Conservation (phyloP, 2,888 invertebrate genomes). For the Palloptera scutellata region DNA sequence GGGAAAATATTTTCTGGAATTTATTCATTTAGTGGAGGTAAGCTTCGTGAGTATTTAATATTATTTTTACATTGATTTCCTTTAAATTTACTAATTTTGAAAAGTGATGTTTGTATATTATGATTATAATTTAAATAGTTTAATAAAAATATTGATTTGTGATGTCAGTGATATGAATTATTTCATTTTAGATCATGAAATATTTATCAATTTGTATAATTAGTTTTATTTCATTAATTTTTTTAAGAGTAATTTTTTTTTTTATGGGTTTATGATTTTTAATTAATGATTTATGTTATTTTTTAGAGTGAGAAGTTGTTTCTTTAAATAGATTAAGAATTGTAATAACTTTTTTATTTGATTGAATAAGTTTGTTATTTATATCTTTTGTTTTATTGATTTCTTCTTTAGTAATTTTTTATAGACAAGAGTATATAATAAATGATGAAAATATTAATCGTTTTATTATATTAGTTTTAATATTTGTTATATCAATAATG, state of each 20-base stretch:
- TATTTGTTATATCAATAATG: slow-evolving; percentile 75
- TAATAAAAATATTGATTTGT: slow-evolving; percentile 76
- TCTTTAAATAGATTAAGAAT: slow-evolving; percentile 66
- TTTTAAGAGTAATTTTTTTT: slow-evolving; percentile 62
- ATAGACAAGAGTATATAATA: slow-evolving; percentile 72
- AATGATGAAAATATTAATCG: slow-evolving; percentile 69
- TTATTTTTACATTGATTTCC: slow-evolving; percentile 72
- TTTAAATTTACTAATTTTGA: slow-evolving; percentile 71
- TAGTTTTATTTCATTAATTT: slow-evolving; percentile 66
- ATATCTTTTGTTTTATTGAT: slow-evolving; percentile 72
- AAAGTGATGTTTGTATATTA: slow-evolving; percentile 66
- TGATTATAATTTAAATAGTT: slow-evolving; percentile 72
- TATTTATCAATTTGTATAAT: slow-evolving; percentile 67
- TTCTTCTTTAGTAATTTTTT: slow-evolving; percentile 73
- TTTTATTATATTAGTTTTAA: slow-evolving; percentile 72
- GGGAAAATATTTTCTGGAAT: slow-evolving; percentile 67
- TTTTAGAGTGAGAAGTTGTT: slow-evolving; percentile 69
- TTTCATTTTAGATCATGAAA: slow-evolving; percentile 67
- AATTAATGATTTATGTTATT: slow-evolving; percentile 64
- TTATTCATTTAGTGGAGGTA: slow-evolving; percentile 66
- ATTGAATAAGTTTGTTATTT: slow-evolving; percentile 74
- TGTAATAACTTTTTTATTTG: slow-evolving; percentile 69
- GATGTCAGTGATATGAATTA: slow-evolving; percentile 68
- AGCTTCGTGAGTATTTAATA: slow-evolving; percentile 69
- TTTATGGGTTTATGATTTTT: slow-evolving; percentile 64